Base-by-base conservation (phyloP, 2,888 invertebrate genomes). In the Clepsis dumicolana region DNA sequence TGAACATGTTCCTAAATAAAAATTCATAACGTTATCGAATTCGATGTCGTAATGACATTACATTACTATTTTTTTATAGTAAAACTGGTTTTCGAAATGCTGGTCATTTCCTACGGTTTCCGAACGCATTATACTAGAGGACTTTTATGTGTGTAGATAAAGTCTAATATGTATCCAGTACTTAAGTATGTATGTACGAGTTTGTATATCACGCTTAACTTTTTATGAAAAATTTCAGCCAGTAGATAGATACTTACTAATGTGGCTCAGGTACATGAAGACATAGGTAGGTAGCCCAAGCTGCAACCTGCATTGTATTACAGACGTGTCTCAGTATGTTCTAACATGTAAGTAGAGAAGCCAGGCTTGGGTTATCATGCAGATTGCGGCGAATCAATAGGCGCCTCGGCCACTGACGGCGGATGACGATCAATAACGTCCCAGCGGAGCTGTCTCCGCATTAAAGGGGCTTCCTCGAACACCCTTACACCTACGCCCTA, bases 361-460 rank as follows among this genome's bases (percentile, higher is more conserved):
- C 87, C 89, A 85, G 85, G 85, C 88, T 86, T 89, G 88, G 87
- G 91, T 88, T 91, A 91, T 93, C 92, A 93, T 91, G 93, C 91
- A 93, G 93, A 93, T 93, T 93, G 93, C 91, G 91, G 91, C 89
- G 90, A 93, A 93, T 93, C 93, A 93, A 93, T 93, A 93, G 90
- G 89, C 87, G 90, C 86, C 90, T 87, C 90, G 91, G 84, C 87
- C 90, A 88, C 91, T 92, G 93, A 92, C 93, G 90, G 82, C 85
- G 91, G 91, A 91, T 92, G 92, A 92, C 93, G 92, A 93, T 93
- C 93, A 89, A 93, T 93, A 93, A 85, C 88, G 89, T 88, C 91
- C 91, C 91, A 88, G 84, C 85, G 91, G 90, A 88, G 91, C 91
- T 89, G 92, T 91, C 93, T 92, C 93, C 88, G 91, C 89, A 90